Evolutionary conservation across 2,113 vertebrate species (phyloP), one percentile per base, ranked within the genome.

Genomic region (Cathartes aura): DNA sequence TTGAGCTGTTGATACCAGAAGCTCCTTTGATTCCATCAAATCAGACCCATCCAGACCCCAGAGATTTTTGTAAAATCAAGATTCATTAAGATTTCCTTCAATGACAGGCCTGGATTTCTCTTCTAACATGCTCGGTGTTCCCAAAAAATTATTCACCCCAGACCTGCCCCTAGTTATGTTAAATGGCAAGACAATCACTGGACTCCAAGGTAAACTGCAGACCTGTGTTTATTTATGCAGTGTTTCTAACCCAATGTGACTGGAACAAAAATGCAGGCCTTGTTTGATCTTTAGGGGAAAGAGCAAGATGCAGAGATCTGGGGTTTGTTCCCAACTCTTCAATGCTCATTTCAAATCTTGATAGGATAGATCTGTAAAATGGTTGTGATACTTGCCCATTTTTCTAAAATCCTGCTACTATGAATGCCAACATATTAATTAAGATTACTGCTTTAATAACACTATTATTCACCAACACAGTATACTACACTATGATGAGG

Each of bases 401-500:
- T 82, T 75, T 62, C 56, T 47, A 84, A 75, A 86, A 56, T 71
- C 3, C 13, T 70, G 47, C 47, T 82, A 26, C 55, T 64, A 19
- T 12, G 14, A 91, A 79, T 20, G 15, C 3, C 18, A 94, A 40
- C 6, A 12, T 68, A 87, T 58, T n/a, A 45, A 86, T 72, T 72
- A 79, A 50, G n/a, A 76, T 64, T 11, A 76, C 12, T 1, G 0
- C 40, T 63, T 59, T 42, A 59, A 38, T 32, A 53, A 34, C 8
- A 63, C 30, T 63, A 36, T 72, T 86, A 75, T 50, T 92, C 43
- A 86, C 12, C n/a, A 55, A 59, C 30, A 76, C 12, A 75, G 10
- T 32, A 17, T 12, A 43, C 10, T 63, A 32, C 26, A 32, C 36
- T 52, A 7, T 8, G 8, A 56, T 0, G 1, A 76, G 48, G 36